A percentile compares a stretch with the other conserved stretches of the same genome.
Evolutionary conservation across 2,888 invertebrate genomes (phyloP).

Genomic region (Xanthorhoe spadicearia): DNA sequence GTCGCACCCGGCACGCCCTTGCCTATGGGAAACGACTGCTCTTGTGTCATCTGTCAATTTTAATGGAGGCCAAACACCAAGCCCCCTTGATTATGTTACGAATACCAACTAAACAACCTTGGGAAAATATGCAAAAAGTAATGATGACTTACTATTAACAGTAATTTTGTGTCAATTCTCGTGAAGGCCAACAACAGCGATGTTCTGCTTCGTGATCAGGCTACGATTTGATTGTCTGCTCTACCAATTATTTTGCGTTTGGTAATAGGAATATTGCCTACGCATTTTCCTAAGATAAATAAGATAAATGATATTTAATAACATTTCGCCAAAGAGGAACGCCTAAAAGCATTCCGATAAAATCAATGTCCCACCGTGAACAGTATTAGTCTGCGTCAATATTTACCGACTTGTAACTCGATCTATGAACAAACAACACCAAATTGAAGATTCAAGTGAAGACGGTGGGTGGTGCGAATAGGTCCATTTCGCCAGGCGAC

Average conservation of each 20-base stretch:
- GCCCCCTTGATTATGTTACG: constrained; percentile 24
- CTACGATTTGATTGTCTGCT: neutral
- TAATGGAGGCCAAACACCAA: constrained; percentile 33
- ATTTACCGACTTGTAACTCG: constrained; percentile 36
- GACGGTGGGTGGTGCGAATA: constrained; percentile 38
- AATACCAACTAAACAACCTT: constrained; percentile 2
- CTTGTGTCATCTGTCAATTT: constrained; percentile 46
- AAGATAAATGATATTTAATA: neutral
- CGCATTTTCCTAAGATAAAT: neutral
- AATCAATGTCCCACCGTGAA: constrained; percentile 14
- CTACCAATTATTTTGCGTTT: neutral
- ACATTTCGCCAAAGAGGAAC: neutral
- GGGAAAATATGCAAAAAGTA: neutral
- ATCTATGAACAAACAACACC: constrained; percentile 37
- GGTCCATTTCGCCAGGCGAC: constrained; percentile 35
- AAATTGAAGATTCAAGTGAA: constrained; percentile 36
- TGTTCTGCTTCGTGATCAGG: neutral
- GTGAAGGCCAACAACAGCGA: neutral
- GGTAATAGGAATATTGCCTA: neutral
- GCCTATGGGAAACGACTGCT: constrained; percentile 40
- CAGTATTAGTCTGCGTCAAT: constrained; percentile 11
- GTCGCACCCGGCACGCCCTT: constrained; percentile 57
- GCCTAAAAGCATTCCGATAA: constrained; percentile 8
- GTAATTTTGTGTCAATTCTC: neutral
- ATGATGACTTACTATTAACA: neutral